A percentile compares a stretch with the other conserved stretches of the same genome.
These are phyloP conservation scores for Apeira syringaria DNA, from an alignment of 2,888 invertebrate species.

Conservation along the genomic window DNA sequence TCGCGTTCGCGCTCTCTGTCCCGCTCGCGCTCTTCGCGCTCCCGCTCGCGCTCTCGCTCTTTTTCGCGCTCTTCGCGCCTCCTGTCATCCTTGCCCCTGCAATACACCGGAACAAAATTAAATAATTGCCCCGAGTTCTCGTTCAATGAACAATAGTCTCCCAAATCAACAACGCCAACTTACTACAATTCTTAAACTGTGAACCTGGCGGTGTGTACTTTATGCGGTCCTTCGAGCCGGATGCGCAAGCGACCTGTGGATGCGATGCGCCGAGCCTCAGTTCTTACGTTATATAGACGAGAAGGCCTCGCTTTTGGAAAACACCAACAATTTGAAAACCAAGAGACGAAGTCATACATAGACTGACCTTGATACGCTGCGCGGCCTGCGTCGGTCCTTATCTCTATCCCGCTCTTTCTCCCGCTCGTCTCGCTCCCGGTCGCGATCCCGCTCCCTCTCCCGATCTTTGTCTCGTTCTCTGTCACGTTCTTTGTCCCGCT, in stretches of 20 bases:
- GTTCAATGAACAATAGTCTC: too few relatives aligned
- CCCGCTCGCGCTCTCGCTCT: conserved; percentile 54
- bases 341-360: too few relatives aligned
- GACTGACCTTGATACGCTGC: conserved; percentile 56
- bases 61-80: conserved; percentile 52
- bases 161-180: too few relatives aligned
- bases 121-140: too few relatives aligned
- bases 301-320: too few relatives aligned
- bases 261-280: background rate
- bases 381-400: conserved; percentile 55
- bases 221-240: background rate
- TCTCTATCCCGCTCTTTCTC: conserved; percentile 76
- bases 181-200: too few relatives aligned
- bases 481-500: conserved; percentile 44
- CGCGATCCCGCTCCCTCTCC: conserved; percentile 37
- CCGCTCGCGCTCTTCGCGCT: conserved; percentile 54
- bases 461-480: conserved; percentile 13
- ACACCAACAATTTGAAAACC: too few relatives aligned
- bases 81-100: conserved; percentile 36
- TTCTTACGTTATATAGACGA: too few relatives aligned
- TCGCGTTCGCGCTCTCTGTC: conserved; percentile 65
- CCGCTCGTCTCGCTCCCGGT: conserved; percentile 40
- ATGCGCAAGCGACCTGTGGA: background rate
- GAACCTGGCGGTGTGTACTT: too few relatives aligned
- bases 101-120: background rate